A percentile compares a stretch with the other conserved stretches of the same genome.
phyloP scores from a whole-genome alignment of 2,888 invertebrate genomes.

The Chloroclystis v-ata region DNA sequence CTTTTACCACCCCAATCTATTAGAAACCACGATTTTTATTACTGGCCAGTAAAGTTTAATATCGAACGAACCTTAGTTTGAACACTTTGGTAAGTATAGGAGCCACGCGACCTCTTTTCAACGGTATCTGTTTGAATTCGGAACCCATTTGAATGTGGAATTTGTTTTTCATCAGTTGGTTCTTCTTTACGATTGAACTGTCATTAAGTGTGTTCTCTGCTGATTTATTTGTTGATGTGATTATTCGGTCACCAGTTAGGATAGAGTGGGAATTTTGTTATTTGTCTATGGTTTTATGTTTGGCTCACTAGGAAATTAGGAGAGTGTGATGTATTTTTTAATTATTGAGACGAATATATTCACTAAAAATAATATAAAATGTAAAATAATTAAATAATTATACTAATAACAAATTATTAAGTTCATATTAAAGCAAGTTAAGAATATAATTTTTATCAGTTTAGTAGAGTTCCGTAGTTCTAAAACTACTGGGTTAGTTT shows the following conservation, averaged over 20 bases:
- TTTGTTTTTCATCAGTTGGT: slow-evolving; percentile 72
- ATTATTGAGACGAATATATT: too few species aligned
- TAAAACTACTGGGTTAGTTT: too few species aligned
- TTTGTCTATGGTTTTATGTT: slow-evolving; percentile 46
- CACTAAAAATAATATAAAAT: too few species aligned
- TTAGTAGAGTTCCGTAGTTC: too few species aligned
- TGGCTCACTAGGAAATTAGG: slow-evolving; percentile 34
- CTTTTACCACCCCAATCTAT: not conserved
- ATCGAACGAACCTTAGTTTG: slow-evolving; percentile 10
- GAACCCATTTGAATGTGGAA: slow-evolving; percentile 63
- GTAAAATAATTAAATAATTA: too few species aligned
- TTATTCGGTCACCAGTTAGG: slow-evolving; percentile 53
- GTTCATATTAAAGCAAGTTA: too few species aligned
- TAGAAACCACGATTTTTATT: slow-evolving; percentile 17
- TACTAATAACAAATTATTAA: too few species aligned
- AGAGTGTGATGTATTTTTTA: slow-evolving; percentile 13
- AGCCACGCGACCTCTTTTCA: slow-evolving; percentile 70
- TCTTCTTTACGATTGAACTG: slow-evolving; percentile 63
- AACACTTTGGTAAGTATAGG: slow-evolving; percentile 30
- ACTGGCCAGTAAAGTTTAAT: slow-evolving; percentile 10
- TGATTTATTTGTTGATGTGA: slow-evolving; percentile 65
- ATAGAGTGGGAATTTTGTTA: slow-evolving; percentile 47
- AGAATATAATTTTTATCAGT: too few species aligned
- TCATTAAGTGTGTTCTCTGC: slow-evolving; percentile 60
- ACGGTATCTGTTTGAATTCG: slow-evolving; percentile 74